A percentile compares a stretch with the other conserved stretches of the same genome.
phyloP scores from a whole-genome alignment of 2,113 vertebrate genomes.

The Anolis carolinensis region DNA sequence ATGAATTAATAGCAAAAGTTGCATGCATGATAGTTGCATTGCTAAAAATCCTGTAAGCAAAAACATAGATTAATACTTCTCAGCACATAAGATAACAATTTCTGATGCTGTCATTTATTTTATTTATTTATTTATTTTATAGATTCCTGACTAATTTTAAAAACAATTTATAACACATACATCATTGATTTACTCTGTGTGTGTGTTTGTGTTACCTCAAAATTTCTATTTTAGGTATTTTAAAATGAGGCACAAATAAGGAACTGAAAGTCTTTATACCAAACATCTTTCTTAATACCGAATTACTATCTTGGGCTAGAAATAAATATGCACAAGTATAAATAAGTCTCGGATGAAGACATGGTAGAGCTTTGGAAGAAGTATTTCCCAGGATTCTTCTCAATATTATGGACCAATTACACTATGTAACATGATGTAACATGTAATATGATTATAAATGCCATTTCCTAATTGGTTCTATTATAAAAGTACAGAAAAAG shows the following conservation, averaged over 20 bases:
- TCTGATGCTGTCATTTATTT: slow-evolving; percentile 44
- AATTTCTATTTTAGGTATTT: slow-evolving; percentile 11
- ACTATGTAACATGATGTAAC: too few species aligned
- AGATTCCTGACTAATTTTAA: slow-evolving; percentile 62
- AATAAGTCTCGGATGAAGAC: not conserved
- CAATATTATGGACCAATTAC: not conserved
- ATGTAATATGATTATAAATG: too few species aligned
- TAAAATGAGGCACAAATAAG: slow-evolving; percentile 1
- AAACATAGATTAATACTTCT: slow-evolving; percentile 7
- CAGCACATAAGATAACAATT: not conserved
- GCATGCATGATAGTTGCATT: slow-evolving; percentile 32
- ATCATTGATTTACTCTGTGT: slow-evolving; percentile 50
- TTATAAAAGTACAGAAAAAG: too few species aligned
- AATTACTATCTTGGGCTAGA: not conserved
- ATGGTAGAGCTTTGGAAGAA: slow-evolving; percentile 26
- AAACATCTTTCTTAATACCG: slow-evolving; percentile 5
- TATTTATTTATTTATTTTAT: too few species aligned
- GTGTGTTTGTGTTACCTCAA: not conserved
- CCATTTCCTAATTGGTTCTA: too few species aligned
- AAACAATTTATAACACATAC: slow-evolving; percentile 42
- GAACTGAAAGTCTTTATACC: not conserved
- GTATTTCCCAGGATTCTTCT: not conserved
- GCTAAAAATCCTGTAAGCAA: not conserved
- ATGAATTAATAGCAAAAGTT: not conserved
- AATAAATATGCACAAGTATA: not conserved